Conservation (phyloP, 2,113 vertebrate species). For the Proterorhinus semilunaris region DNA sequence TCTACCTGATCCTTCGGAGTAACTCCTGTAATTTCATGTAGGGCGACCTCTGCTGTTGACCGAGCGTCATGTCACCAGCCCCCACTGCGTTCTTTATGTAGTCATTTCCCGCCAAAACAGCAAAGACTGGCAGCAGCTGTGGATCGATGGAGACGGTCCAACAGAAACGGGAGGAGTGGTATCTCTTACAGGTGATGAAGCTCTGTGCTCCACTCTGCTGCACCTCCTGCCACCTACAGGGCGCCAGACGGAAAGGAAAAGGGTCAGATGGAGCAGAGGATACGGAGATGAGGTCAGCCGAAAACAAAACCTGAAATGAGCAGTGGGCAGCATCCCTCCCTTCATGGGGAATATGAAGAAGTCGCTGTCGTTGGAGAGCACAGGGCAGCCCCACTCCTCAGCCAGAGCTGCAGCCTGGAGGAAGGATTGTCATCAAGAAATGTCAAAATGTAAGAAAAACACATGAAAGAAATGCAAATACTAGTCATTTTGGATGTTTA, state of each 20-base stretch:
- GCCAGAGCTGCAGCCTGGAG: slow-evolving; percentile 82
- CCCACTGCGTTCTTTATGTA: slow-evolving; percentile 49
- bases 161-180: slow-evolving; percentile 72
- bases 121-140: slow-evolving; percentile 81
- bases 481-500: too few relatives aligned
- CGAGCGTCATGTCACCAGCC: accelerated
- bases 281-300: too few relatives aligned
- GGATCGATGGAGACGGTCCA: slow-evolving; percentile 61
- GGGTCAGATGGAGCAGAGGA: too few relatives aligned
- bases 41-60: too few relatives aligned
- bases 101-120: slow-evolving; percentile 83
- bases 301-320: slow-evolving; percentile 72
- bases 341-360: slow-evolving; percentile 85
- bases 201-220: background rate
- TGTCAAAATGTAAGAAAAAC: background rate
- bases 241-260: too few relatives aligned
- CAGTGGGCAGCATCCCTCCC: slow-evolving; percentile 76
- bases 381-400: slow-evolving; percentile 82
- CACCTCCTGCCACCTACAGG: slow-evolving; percentile 54
- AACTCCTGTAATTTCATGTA: too few relatives aligned
- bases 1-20: too few relatives aligned
- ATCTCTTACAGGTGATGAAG: slow-evolving; percentile 49
- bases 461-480: background rate
- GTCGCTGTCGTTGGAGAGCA: slow-evolving; percentile 86
- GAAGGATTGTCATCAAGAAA: too few relatives aligned